Percentiles rank a stretch among this genome's conserved stretches.
These are phyloP conservation scores for Fulica atra DNA, from an alignment of 2,113 vertebrate genomes.

Conservation along the genomic window DNA sequence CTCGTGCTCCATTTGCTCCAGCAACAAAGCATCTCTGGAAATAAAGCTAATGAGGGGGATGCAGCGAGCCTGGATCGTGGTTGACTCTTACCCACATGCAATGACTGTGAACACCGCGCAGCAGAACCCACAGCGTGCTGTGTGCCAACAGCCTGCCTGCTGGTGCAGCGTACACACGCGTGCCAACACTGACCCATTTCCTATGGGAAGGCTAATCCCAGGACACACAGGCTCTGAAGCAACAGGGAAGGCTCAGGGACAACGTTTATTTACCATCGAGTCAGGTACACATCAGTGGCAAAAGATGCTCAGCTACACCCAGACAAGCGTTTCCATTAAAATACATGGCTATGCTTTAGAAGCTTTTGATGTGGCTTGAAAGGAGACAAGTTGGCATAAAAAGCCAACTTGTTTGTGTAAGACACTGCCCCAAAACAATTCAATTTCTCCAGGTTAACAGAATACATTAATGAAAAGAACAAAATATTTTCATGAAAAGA, in stretches of 20 bases:
- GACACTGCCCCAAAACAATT: background rate
- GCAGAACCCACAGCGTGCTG: background rate
- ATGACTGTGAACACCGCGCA: rapidly evolving
- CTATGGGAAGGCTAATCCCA: background rate
- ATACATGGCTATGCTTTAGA: background rate
- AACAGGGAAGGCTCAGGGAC: rapidly evolving
- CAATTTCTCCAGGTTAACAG: background rate
- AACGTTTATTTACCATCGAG: background rate
- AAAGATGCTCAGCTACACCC: background rate
- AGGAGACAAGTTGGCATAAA: too few relatives aligned
- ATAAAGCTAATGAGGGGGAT: background rate
- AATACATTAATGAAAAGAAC: background rate
- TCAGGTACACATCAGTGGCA: background rate
- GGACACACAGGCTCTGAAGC: rapidly evolving
- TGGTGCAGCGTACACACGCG: rapidly evolving
- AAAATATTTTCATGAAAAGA: background rate
- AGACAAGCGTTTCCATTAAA: rapidly evolving
- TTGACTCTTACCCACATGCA: background rate
- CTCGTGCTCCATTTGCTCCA: background rate
- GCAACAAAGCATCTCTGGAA: background rate
- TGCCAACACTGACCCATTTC: background rate
- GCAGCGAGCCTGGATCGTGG: rapidly evolving
- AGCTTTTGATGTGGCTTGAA: background rate
- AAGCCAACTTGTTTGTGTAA: background rate
- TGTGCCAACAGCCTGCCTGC: rapidly evolving